phyloP scores from a whole-genome alignment of 2,113 vertebrate genomes.

The Condylura cristata region DNA sequence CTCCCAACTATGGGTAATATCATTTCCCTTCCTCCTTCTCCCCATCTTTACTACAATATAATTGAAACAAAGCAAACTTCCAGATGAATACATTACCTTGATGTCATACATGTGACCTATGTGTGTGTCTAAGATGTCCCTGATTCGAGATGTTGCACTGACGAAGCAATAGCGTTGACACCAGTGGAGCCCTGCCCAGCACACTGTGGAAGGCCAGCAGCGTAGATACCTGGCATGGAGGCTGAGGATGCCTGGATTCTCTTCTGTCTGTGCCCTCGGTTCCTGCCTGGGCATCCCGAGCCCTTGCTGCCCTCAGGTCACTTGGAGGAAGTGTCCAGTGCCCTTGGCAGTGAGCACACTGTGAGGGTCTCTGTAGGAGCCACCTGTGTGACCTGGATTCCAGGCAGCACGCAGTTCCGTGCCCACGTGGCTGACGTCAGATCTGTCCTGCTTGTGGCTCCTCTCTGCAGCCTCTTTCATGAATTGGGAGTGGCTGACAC shows the following conservation, averaged over 20 bases:
- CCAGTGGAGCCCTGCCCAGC: background rate
- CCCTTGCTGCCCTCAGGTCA: background rate
- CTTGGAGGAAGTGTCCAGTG: background rate
- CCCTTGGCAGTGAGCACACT: background rate
- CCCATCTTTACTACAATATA: background rate
- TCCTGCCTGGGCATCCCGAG: background rate
- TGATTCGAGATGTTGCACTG: background rate
- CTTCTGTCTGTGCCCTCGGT: background rate
- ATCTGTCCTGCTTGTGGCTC: background rate
- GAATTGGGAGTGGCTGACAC: background rate
- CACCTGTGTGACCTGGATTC: background rate
- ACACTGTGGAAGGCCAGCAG: background rate
- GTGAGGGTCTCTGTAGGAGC: background rate
- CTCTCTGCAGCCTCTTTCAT: background rate
- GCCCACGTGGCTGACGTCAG: fast-evolving
- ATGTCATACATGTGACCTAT: no score
- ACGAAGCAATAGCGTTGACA: background rate
- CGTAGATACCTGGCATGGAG: background rate
- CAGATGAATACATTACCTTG: background rate
- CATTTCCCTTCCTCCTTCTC: background rate
- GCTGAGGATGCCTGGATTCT: background rate
- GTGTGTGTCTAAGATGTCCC: background rate
- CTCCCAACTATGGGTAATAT: background rate
- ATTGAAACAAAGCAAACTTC: background rate
- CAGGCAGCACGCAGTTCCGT: background rate